Percentiles rank a stretch among this genome's conserved stretches.
Conservation (phyloP, 2,888 invertebrate genomes). For the Gari tellinella region DNA sequence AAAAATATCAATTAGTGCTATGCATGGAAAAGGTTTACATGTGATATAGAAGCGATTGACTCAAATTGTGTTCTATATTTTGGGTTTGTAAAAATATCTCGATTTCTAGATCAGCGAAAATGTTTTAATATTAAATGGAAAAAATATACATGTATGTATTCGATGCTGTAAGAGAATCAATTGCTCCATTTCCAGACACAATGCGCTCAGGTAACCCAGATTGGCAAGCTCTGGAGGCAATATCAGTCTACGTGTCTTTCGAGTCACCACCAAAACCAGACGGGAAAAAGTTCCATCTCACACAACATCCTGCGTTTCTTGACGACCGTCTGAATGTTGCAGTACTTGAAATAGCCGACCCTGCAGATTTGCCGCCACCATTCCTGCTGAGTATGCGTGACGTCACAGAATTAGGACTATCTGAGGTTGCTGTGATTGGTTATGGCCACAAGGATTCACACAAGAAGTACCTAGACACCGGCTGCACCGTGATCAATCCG, state of each 20-base stretch:
- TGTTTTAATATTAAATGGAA: too few species aligned
- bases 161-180: too few species aligned
- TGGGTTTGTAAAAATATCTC: too few species aligned
- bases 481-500: constrained; percentile 26
- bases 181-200: constrained; percentile 52
- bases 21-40: too few species aligned
- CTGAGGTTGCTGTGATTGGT: constrained; percentile 40
- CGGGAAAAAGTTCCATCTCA: constrained; percentile 16
- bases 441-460: constrained; percentile 36
- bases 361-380: constrained; percentile 28
- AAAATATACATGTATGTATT: too few species aligned
- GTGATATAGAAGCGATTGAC: too few species aligned
- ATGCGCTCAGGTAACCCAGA: constrained; percentile 42
- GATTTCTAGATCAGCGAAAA: too few species aligned
- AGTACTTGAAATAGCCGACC: constrained; percentile 32
- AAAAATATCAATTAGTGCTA: too few species aligned
- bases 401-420: constrained; percentile 12
- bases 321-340: constrained; percentile 51
- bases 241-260: constrained; percentile 37
- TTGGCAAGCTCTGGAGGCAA: constrained; percentile 46
- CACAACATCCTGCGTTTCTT: constrained; percentile 34
- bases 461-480: constrained; percentile 40
- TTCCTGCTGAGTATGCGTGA: constrained; percentile 42
- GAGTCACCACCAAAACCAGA: constrained; percentile 22
- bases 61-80: too few species aligned